Base-by-base conservation (phyloP, 2,113 vertebrate species). In the Oncorhynchus clarkii region DNA sequence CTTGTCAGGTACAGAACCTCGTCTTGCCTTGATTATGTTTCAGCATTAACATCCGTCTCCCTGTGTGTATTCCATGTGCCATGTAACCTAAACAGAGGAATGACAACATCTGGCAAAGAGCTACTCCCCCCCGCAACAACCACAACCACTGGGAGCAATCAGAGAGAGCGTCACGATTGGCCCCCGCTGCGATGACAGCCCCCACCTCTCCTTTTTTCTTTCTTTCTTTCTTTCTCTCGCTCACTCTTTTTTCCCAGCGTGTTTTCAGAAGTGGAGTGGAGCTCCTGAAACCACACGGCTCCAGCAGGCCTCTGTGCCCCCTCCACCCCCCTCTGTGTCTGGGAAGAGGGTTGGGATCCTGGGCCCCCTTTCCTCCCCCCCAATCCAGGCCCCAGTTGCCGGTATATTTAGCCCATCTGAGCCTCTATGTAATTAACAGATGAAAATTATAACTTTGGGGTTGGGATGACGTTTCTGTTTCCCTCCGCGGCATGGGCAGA, bases 111-210 rank as follows among this genome's bases (percentile, higher is more conserved):
- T 89, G 89, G 89, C 81, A 85, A 82, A 82, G 72, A 84, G 80
- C 77, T 82, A 75, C 31, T 0, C 31, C 2, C 79, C 20, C 2
- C 71, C 2, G 27, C 27, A 27, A 27, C 27, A 75, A 89, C 89
- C 91, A 89, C 89, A 89, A 86, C 87, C 86, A 57, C 88, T 91
- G 88, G 85, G 89, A 91, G 88, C 86, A 89, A 91, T 90, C 89
- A 34, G 34, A 89, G 81, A 91, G 77, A 89, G 82, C 77, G 81
- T 88, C 86, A 88, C 80, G 84, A 89, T 80, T 89, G 83, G 88
- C 79, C 88, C 84, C 76, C 77, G 6, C 74, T 87, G 85, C 85
- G 86, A 78, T 80, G 80, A 87, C 84, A 87, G 67, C 76, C 7
- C 39, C 39, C 80, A 67, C 31, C 67, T 54, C 34, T 3, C 39